These are phyloP conservation scores for Coendou prehensilis DNA, from an alignment of 2,797 vertebrate species.

Conservation along the genomic window DNA sequence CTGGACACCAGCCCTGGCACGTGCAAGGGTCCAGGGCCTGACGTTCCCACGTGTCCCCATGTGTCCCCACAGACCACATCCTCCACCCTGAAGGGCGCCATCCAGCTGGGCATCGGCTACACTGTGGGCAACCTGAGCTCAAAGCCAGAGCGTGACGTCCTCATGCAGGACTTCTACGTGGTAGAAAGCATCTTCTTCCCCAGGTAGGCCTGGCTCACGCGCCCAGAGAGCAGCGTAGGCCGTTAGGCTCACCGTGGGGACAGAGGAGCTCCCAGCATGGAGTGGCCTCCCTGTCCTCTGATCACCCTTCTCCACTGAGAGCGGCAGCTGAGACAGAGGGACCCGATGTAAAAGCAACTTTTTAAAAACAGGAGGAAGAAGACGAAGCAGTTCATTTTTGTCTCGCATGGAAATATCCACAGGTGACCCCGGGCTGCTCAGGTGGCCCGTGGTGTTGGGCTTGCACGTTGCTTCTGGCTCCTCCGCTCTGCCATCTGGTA, in stretches of 20 bases:
- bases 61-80: slow-evolving; percentile 94
- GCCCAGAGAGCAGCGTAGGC: no score
- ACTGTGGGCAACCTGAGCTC: slow-evolving; percentile 98
- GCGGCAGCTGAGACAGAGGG: background rate
- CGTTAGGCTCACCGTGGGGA: no score
- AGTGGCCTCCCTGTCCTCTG: background rate
- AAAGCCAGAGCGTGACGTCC: slow-evolving; percentile 97
- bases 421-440: background rate
- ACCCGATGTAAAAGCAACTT: rapidly evolving
- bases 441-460: rapidly evolving
- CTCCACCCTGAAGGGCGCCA: slow-evolving; percentile 97
- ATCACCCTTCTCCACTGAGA: background rate
- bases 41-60: background rate
- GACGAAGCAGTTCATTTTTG: background rate
- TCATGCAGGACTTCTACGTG: slow-evolving; percentile 99
- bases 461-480: background rate
- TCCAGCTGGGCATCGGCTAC: slow-evolving; percentile 99
- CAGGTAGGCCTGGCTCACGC: slow-evolving; percentile 87
- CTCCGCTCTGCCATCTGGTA: rapidly evolving
- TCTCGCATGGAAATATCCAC: rapidly evolving
- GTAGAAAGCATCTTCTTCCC: slow-evolving; percentile 99
- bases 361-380: background rate
- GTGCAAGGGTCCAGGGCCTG: background rate
- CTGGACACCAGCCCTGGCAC: background rate
- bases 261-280: no score